Evolutionary conservation across 1,140 invertebrate species (phyloP), one percentile per base, ranked within the genome.

Genomic region (Zaprionus capensis): DNA sequence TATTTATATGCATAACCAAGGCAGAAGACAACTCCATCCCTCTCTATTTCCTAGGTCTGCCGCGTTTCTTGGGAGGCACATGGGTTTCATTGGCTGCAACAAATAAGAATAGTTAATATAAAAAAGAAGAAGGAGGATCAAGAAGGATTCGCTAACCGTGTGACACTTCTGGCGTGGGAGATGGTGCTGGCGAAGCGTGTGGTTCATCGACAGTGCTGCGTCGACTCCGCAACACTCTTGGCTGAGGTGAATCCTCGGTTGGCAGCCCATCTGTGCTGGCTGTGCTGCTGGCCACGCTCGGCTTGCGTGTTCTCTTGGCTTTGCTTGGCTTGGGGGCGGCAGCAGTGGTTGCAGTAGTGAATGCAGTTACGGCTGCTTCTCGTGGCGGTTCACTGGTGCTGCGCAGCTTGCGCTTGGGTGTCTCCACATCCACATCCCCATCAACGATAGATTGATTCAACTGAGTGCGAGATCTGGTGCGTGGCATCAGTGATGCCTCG

Each of bases 391-490:
- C 81, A 41, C 81, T 83, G 9, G 1, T 17, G 34, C 76, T 28
- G n/a, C 80, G 80, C n/a, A 24, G 4, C 3, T 46, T 34, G 1
- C 49, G 68, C 4, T 41, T 28, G 4, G 17, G 24, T n/a, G 28
- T 15, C 38, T 7, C 11, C 57, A 38, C 22, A 51, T 80, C 77
- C 57, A 26, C 22, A 51, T 80, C 77, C 20, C 67, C 38, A 31
- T 62, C 26, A 15, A 7, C 26, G 12, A 41, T 62, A 7, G 41
- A n/a, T 11, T 66, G 53, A 28, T 55, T 26, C 2, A 77, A 70
- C 20, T 73, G 78, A 3, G 70, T 71, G 15, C 84, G 81, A 1
- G 87, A 88, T 6, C 87, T 80, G 3, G 84, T 92, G 11, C 62
- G 79, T 12, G 69, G 56, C 11, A 44, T 14, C 1, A 34, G 11